These are phyloP conservation scores for Thalassophryne amazonica DNA, from an alignment of 2,797 vertebrate species.

Conservation along the genomic window DNA sequence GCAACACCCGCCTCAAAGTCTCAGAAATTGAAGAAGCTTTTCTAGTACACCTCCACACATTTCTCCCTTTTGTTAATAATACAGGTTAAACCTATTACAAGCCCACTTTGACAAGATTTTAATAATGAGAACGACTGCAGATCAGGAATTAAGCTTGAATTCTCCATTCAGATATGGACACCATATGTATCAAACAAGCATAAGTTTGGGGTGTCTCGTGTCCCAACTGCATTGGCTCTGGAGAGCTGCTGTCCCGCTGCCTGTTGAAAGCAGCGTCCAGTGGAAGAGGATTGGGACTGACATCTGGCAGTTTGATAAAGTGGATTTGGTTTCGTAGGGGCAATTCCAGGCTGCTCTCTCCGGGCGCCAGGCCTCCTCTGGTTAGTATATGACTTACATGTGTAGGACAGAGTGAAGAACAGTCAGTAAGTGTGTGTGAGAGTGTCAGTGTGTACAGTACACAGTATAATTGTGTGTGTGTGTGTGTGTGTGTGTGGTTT, in stretches of 20 bases:
- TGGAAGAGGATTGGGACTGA: constrained; percentile 76
- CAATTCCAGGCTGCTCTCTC: constrained; percentile 82
- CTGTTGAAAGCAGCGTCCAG: constrained; percentile 58
- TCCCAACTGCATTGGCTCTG: constrained; percentile 28
- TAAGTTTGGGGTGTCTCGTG: constrained; percentile 17
- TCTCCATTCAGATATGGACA: background rate
- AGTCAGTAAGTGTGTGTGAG: constrained; percentile 19
- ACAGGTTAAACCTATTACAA: no score
- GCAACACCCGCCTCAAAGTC: no score
- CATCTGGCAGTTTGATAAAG: constrained; percentile 93
- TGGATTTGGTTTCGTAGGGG: constrained; percentile 89
- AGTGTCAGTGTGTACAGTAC: constrained; percentile 39
- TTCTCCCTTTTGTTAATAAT: no score
- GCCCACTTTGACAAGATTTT: no score
- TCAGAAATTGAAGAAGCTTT: no score
- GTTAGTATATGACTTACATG: constrained; percentile 91
- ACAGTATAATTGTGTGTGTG: constrained; percentile 28
- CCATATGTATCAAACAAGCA: background rate
- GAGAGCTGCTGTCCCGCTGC: constrained; percentile 39
- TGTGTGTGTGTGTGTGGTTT: constrained; percentile 33
- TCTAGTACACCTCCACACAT: no score
- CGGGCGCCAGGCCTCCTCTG: constrained; percentile 85
- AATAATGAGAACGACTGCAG: no score
- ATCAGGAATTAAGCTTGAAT: no score
- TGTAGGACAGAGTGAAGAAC: constrained; percentile 67